phyloP scores from a whole-genome alignment of 2,797 vertebrate genomes.

The Decapterus maruadsi region DNA sequence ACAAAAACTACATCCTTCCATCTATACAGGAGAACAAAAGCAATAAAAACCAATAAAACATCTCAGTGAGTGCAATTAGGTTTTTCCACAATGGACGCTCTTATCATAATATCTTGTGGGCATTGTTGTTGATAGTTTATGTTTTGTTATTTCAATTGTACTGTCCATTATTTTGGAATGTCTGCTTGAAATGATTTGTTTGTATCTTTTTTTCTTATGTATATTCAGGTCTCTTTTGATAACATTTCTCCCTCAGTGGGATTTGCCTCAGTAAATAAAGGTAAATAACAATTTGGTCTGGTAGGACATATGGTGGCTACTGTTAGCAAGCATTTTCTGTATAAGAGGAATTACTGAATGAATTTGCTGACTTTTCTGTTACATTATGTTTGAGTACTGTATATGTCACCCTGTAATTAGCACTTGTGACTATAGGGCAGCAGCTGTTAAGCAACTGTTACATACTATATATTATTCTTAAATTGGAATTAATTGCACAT shows the following conservation, averaged over 20 bases:
- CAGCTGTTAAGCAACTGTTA: background rate
- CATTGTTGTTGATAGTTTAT: too few species aligned
- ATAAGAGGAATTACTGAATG: background rate
- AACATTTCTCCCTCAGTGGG: too few species aligned
- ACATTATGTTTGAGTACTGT: background rate
- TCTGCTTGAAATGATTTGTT: too few species aligned
- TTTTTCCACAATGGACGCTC: too few species aligned
- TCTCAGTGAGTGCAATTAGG: too few species aligned
- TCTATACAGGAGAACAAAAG: background rate
- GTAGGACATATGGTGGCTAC: background rate
- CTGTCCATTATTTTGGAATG: too few species aligned
- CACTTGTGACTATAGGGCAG: background rate
- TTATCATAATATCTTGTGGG: too few species aligned
- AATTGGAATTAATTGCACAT: too few species aligned
- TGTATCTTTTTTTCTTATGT: too few species aligned
- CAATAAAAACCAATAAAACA: too few species aligned
- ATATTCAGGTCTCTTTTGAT: too few species aligned
- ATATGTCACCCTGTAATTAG: background rate
- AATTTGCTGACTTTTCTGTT: background rate
- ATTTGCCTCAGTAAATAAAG: background rate
- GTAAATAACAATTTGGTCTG: background rate
- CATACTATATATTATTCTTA: background rate
- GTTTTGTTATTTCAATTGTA: too few species aligned
- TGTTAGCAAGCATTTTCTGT: background rate
- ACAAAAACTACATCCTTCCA: background rate